phyloP scores from a whole-genome alignment of 2,888 invertebrate genomes.

The Antheraea assamensis region DNA sequence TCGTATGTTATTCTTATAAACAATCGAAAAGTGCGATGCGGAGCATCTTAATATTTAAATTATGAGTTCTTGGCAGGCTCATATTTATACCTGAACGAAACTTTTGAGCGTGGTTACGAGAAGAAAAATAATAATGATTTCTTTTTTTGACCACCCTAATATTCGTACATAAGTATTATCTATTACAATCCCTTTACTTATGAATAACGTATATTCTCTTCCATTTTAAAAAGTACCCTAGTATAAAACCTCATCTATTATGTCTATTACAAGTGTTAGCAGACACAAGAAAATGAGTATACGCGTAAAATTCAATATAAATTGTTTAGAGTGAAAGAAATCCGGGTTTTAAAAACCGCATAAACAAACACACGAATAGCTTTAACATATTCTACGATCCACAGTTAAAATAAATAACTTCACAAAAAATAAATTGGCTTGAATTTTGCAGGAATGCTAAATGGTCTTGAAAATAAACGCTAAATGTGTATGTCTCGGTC shows the following conservation, averaged over 20 bases:
- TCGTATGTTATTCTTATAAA: too few relatives aligned
- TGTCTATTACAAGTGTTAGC: constrained; percentile 5
- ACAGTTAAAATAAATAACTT: constrained; percentile 32
- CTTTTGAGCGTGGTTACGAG: too few relatives aligned
- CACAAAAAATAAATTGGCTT: constrained; percentile 29
- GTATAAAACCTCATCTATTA: constrained; percentile 4
- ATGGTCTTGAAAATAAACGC: constrained; percentile 29
- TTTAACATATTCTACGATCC: constrained; percentile 29
- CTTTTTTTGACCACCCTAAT: too few relatives aligned
- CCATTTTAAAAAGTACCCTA: not conserved
- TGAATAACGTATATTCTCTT: not conserved
- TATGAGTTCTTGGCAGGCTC: too few relatives aligned
- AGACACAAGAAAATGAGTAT: constrained; percentile 10
- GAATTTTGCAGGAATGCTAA: constrained; percentile 26
- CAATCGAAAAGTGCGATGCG: too few relatives aligned
- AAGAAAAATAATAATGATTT: too few relatives aligned
- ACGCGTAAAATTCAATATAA: constrained; percentile 17
- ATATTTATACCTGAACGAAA: too few relatives aligned
- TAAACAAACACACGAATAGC: constrained; percentile 25
- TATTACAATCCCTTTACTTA: not conserved
- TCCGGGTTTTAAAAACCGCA: constrained; percentile 26
- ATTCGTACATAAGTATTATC: not conserved
- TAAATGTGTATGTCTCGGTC: not conserved
- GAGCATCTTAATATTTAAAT: too few relatives aligned
- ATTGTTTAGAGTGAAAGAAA: constrained; percentile 24